These are phyloP conservation scores for Rhinella marina DNA, from an alignment of 2,797 vertebrate genomes.

Conservation along the genomic window DNA sequence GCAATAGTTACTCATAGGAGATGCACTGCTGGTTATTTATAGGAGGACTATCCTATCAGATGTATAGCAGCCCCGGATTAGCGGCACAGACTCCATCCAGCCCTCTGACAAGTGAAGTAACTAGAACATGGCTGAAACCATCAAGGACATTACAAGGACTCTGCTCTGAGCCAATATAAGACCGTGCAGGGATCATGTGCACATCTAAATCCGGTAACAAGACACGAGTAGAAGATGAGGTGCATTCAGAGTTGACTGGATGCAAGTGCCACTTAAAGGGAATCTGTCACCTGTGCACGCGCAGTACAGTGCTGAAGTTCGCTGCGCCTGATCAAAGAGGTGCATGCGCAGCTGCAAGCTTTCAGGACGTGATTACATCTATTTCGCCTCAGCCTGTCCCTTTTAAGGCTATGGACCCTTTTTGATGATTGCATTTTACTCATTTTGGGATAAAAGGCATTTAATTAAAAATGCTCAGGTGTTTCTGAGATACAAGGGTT, in stretches of 20 bases:
- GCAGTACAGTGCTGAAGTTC: no score
- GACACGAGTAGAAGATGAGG: not conserved
- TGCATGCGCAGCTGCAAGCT: no score
- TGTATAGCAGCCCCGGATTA: slow-evolving; percentile 35
- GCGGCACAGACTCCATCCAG: slow-evolving; percentile 10
- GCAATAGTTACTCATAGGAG: slow-evolving; percentile 44
- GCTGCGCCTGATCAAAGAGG: no score
- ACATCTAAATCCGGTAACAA: slow-evolving; percentile 6
- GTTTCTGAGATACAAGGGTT: no score
- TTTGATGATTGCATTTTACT: no score
- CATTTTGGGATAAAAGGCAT: no score
- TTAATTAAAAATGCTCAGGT: no score
- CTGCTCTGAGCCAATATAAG: slow-evolving; percentile 19
- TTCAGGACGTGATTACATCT: no score
- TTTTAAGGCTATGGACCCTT: no score
- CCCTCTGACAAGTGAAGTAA: slow-evolving; percentile 18
- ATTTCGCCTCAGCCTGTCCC: no score
- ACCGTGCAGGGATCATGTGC: not conserved
- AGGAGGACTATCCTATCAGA: slow-evolving; percentile 30
- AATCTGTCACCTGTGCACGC: not conserved
- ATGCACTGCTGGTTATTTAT: slow-evolving; percentile 38
- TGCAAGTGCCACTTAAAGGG: not conserved
- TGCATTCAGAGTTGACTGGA: not conserved
- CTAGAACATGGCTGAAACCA: slow-evolving; percentile 32
- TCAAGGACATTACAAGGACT: slow-evolving; percentile 42